Base-by-base conservation (phyloP, 2,888 invertebrate species). In the Hypena proboscidalis region DNA sequence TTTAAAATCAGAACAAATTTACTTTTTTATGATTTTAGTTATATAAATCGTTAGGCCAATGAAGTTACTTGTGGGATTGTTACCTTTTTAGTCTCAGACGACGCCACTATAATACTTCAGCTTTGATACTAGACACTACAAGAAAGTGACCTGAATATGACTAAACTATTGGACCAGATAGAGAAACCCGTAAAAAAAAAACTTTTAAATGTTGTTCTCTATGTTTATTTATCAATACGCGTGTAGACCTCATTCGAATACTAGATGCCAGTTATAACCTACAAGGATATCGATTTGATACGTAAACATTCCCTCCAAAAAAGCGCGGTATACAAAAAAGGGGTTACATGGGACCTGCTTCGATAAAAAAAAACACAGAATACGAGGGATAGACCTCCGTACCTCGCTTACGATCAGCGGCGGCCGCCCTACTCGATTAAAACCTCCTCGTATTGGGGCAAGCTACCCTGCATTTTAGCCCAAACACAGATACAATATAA, bases 371-470 rank as follows among this genome's bases (percentile, higher is more conserved):
- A 83, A 80, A 74, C 73, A 79, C 56, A 85, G 86, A 71, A 83
- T 81, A 85, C 86, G 88, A 88, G 88, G 88, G 86, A 77, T 77
- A 77, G 79, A 77, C 85, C 89, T 88, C 87, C 85, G 88, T 90
- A 88, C 88, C 89, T 89, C 89, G 74, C 83, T 77, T 72, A 77
- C 76, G 83, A 65, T 86, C 83, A 85, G 83, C 79, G 77, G 72
- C 77, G 76, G 73, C 76, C 83, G 83, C 86, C 85, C 87, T 83
- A 80, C 82, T 80, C 77, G 80, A 64, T 69, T 77, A 81, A 74
- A 75, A 77, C 69, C 78, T 77, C 74, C 76, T 77, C 71, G 77
- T 73, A 73, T 69, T 70, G 83, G 84, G 86, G 85, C 77, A 81
- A 76, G 74, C 75, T 75, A 85, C 82, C 81, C 86, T 79, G 80